Evolutionary conservation across 2,113 vertebrate genomes (phyloP), one percentile per base, ranked within the genome.

Genomic region (Hepsetus odoe): DNA sequence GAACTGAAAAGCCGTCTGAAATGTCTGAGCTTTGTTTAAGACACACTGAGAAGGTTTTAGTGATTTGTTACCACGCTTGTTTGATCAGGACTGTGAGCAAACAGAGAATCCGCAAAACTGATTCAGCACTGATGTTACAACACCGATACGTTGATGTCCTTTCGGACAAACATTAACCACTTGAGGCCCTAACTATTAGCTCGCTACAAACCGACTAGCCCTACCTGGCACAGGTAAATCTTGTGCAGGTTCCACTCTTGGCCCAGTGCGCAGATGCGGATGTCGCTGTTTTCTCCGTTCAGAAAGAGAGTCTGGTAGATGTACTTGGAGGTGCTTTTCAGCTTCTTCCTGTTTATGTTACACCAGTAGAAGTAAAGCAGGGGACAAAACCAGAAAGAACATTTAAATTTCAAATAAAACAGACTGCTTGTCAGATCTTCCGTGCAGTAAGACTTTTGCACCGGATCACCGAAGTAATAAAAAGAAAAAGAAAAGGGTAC

Each of bases 201-300:
- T 8, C 6, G 0, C 4, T 9, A 13, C 14, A 26, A 62, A 14
- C 4, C 22, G 53, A 51, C 28, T 5, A 62, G 49, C 26, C 90
- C 87, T 89, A 98, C 97, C 95, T 99, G 98, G 72, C 97, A 97
- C 79, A 99, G 90, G 83, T 99, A 98, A 5, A 99, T 93, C 89
- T 98, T 99, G 85, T 99, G 98, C 81, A 99, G 92, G 83, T 94
- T 96, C 98, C 98, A 99, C 66, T 96, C 95, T 87, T 99, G 95
- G 75, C 96, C 97, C 85, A 99, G 91, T 7, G 98, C 97, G 82
- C 95, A 95, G 32, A 99, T 99, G 22, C 95, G 93, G 87, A 99
- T 92, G 68, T 99, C 98, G 13, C 98, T 99, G 88, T 99, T 98
- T 88, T 99, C 96, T 4, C 97, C 97, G 46, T 98, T 97, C 80